Conservation (phyloP, 1,140 invertebrate species). For the Diorhabda sublineata region DNA sequence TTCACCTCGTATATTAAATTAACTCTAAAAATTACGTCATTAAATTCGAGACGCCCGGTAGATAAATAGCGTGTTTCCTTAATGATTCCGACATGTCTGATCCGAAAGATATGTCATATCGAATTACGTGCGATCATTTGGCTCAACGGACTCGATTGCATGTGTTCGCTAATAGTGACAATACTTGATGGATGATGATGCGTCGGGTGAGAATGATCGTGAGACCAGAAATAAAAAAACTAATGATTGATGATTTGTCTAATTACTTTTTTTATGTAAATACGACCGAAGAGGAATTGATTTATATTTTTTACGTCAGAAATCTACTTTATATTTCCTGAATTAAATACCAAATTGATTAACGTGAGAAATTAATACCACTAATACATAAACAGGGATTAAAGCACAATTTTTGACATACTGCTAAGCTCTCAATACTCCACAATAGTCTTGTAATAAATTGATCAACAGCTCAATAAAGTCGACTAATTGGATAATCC, state of each 20-base stretch:
- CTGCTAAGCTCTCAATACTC: too few species aligned
- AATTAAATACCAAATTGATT: too few species aligned
- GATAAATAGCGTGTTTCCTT: conserved; percentile 31
- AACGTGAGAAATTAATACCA: too few species aligned
- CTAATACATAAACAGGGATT: too few species aligned
- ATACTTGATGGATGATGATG: conserved; percentile 3
- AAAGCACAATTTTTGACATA: too few species aligned
- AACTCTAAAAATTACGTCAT: too few species aligned
- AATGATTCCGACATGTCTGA: conserved; percentile 34
- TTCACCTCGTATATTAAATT: too few species aligned
- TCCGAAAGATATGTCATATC: conserved; percentile 37
- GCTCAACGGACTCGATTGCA: background rate
- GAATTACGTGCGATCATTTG: conserved; percentile 25
- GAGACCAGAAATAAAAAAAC: background rate
- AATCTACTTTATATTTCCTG: too few species aligned
- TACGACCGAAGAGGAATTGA: background rate
- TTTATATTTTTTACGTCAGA: too few species aligned
- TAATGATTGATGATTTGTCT: conserved; percentile 2
- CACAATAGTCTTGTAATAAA: too few species aligned
- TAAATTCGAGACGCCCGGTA: background rate
- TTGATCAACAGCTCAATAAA: too few species aligned
- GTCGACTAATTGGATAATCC: too few species aligned
- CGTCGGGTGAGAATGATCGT: background rate
- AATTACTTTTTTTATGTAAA: background rate
- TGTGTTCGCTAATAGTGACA: conserved; percentile 7